Evolutionary conservation across 2,888 invertebrate species (phyloP).

Genomic region (Biston stratarius): DNA sequence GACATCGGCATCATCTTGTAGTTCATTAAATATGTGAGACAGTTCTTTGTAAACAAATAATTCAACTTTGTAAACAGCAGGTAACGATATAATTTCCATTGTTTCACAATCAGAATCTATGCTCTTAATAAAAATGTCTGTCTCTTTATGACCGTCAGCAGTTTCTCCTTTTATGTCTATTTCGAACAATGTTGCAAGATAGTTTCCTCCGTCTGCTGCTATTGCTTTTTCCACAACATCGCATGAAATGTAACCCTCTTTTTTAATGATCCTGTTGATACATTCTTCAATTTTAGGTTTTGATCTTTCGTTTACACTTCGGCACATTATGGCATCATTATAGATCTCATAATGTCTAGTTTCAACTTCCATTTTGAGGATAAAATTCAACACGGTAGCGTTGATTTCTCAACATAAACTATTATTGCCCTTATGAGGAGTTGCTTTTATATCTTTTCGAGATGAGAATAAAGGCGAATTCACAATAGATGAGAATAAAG

Average conservation of each 20-base stretch:
- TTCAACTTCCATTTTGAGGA: slow-evolving; percentile 28
- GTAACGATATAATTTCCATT: slow-evolving; percentile 47
- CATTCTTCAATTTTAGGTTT: slow-evolving; percentile 42
- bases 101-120: slow-evolving; percentile 42
- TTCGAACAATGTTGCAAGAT: slow-evolving; percentile 57
- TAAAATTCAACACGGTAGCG: neutral
- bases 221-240: slow-evolving; percentile 46
- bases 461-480: slow-evolving; percentile 23
- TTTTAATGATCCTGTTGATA: slow-evolving; percentile 43
- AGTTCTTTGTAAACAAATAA: slow-evolving; percentile 61
- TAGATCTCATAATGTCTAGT: slow-evolving; percentile 21
- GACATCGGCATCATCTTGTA: slow-evolving; percentile 60
- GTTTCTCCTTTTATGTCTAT: slow-evolving; percentile 61
- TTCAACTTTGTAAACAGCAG: slow-evolving; percentile 54
- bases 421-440: neutral
- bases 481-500: neutral
- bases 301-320: neutral
- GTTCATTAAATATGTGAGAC: slow-evolving; percentile 50
- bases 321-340: slow-evolving; percentile 7
- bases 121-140: slow-evolving; percentile 63
- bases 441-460: slow-evolving; percentile 28
- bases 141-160: slow-evolving; percentile 53
- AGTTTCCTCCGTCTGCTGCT: slow-evolving; percentile 61
- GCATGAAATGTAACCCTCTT: slow-evolving; percentile 52
- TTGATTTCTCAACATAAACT: slow-evolving; percentile 13